Evolutionary conservation across 1,140 invertebrate genomes (phyloP), one percentile per base, ranked within the genome.

Genomic region (Drosophila sproati): DNA sequence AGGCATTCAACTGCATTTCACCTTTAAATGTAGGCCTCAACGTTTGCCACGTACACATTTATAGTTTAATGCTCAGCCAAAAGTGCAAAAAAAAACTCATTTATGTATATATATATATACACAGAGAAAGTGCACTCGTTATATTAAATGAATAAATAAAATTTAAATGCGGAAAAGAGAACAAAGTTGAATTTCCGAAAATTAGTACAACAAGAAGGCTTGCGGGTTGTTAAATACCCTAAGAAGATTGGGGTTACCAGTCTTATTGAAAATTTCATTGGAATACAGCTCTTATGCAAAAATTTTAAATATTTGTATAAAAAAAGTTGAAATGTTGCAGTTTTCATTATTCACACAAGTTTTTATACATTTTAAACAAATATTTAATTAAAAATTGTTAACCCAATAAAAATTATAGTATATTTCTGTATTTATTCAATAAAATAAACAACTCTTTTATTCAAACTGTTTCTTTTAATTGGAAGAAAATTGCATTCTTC

Each of bases 41-140:
- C 1, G 20, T 20, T 20, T 20, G 20, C 20, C 52, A 54, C 57
- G 73, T 69, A 61, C 6, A 20, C 28, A 41, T 43, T 31, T 0
- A 61, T 73, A 80, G 72, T 86, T 87, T 87, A 66, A 88, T 83
- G 82, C 80, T 80, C 77, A 88, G 79, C 66, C 81, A 62, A 73
- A 66, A 69, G 70, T 82, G 55, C 39, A 72, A 81, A 66, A 54
- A 48, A 60, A 39, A 39, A n/a, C n/a, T n/a, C n/a, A n/a, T n/a
- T n/a, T n/a, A n/a, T n/a, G n/a, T n/a, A n/a, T n/a, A 39, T n/a
- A 43, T 20, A 20, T 20, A 20, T 3, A n/a, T 10, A 60, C 67
- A 67, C 66, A 77, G 20, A 20, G 20, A 20, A 77, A 77, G 56
- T 60, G 54, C 55, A 41, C 50, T 74, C 62, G 66, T 75, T 80